Percentiles rank a stretch among this genome's conserved stretches.
These are phyloP conservation scores for Tethya wilhelma DNA, from an alignment of 37 sponge, comb jelly and placozoan species.

Conservation along the genomic window DNA sequence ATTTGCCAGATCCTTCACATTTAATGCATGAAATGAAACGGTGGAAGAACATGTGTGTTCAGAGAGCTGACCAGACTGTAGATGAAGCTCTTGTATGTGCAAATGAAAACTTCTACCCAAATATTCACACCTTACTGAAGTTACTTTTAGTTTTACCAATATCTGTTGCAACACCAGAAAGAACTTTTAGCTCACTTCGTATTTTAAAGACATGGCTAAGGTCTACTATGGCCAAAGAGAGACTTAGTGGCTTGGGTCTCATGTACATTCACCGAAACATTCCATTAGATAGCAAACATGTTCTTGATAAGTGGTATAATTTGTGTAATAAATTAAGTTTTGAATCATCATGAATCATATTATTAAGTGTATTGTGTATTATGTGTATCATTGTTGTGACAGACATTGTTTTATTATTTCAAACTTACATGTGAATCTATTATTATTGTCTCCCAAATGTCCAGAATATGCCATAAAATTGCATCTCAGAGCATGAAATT, in stretches of 20 bases:
- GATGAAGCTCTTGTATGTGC: neutral
- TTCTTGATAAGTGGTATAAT: neutral
- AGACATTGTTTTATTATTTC: too few species aligned
- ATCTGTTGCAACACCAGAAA: neutral
- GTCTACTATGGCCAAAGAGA: neutral
- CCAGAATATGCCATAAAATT: too few species aligned
- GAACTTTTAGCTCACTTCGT: neutral
- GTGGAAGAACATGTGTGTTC: neutral
- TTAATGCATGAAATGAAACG: neutral
- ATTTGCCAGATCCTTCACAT: neutral
- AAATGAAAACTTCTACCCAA: too few species aligned
- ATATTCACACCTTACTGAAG: neutral
- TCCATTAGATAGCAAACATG: neutral
- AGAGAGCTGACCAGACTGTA: neutral
- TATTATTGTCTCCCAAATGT: too few species aligned
- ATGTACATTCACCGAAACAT: neutral
- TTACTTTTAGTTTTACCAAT: neutral
- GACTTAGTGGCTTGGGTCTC: neutral
- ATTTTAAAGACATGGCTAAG: neutral
- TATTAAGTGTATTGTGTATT: too few species aligned
- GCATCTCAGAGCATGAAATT: too few species aligned
- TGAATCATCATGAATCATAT: too few species aligned
- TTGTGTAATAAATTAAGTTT: neutral
- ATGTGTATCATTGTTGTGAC: too few species aligned
- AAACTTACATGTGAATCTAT: too few species aligned